These are phyloP conservation scores for Dinomys branickii DNA, from an alignment of 2,113 vertebrate genomes.

Conservation along the genomic window DNA sequence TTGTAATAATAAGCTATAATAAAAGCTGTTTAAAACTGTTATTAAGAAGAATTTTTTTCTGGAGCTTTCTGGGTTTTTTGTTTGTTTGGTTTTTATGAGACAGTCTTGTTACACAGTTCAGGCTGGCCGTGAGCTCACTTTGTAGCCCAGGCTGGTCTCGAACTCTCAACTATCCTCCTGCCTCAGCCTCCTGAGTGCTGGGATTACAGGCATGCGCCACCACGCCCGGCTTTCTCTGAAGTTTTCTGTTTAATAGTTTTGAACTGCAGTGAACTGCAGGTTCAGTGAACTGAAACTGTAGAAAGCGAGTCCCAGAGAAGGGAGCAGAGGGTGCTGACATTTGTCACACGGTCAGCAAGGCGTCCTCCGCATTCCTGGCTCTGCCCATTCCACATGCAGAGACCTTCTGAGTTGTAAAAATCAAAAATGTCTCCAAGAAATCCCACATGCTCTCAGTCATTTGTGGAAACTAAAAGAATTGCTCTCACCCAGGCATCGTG, in stretches of 20 bases:
- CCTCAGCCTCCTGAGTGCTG: too few species aligned
- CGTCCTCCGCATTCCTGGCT: not conserved
- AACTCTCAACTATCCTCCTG: too few species aligned
- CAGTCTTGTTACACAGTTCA: too few species aligned
- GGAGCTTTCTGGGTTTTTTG: not conserved
- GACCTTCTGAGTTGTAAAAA: not conserved
- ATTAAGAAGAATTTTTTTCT: not conserved
- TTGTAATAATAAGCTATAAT: not conserved
- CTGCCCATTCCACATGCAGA: not conserved
- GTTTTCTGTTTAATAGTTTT: not conserved
- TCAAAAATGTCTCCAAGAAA: not conserved
- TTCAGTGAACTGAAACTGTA: not conserved
- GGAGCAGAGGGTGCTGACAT: not conserved
- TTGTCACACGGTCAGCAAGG: not conserved
- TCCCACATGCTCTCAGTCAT: not conserved
- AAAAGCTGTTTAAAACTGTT: not conserved
- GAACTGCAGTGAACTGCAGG: not conserved
- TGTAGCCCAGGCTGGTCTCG: too few species aligned
- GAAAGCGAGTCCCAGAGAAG: not conserved
- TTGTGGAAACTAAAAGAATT: not conserved
- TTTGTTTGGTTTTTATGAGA: too few species aligned
- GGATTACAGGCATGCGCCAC: too few species aligned
- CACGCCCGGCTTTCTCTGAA: not conserved
- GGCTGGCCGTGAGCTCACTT: too few species aligned
- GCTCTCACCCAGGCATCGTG: not conserved